These are phyloP conservation scores for Agrotis segetum DNA, from an alignment of 2,888 invertebrate genomes.

Conservation along the genomic window DNA sequence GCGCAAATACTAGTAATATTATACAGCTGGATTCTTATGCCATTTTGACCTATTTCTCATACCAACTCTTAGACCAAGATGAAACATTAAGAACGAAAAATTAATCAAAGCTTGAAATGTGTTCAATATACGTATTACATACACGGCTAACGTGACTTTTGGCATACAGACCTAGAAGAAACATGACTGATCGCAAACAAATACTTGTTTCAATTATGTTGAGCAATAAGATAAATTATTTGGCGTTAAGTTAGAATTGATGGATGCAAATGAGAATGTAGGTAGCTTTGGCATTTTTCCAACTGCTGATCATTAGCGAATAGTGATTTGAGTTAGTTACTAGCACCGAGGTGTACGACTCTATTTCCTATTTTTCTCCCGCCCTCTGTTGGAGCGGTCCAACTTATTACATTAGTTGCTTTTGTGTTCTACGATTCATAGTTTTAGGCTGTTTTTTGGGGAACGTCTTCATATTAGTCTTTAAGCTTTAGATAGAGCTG, in stretches of 20 bases:
- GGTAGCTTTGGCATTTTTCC: not conserved
- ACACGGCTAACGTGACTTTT: slow-evolving; percentile 58
- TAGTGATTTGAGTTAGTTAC: not conserved
- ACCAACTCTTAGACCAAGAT: not conserved
- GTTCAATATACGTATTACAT: slow-evolving; percentile 37
- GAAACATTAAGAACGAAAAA: slow-evolving; percentile 12
- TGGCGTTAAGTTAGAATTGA: slow-evolving; percentile 24
- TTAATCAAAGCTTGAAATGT: slow-evolving; percentile 48
- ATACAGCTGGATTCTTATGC: too few relatives aligned
- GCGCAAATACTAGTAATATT: too few relatives aligned
- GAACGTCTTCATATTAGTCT: too few relatives aligned
- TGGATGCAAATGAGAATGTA: slow-evolving; percentile 6
- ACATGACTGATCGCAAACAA: slow-evolving; percentile 58
- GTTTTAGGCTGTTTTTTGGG: too few relatives aligned
- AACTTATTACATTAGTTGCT: too few relatives aligned
- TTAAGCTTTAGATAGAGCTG: too few relatives aligned
- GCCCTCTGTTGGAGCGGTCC: too few relatives aligned
- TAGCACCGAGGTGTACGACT: not conserved
- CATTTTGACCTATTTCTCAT: slow-evolving; percentile 2
- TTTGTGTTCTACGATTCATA: too few relatives aligned
- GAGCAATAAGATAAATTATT: slow-evolving; percentile 52
- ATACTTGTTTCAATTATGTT: slow-evolving; percentile 59
- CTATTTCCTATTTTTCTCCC: too few relatives aligned
- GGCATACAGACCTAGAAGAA: slow-evolving; percentile 50
- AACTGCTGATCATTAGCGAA: not conserved